These are phyloP conservation scores for Atrina japonica DNA, from an alignment of 2,888 invertebrate genomes.

Conservation along the genomic window DNA sequence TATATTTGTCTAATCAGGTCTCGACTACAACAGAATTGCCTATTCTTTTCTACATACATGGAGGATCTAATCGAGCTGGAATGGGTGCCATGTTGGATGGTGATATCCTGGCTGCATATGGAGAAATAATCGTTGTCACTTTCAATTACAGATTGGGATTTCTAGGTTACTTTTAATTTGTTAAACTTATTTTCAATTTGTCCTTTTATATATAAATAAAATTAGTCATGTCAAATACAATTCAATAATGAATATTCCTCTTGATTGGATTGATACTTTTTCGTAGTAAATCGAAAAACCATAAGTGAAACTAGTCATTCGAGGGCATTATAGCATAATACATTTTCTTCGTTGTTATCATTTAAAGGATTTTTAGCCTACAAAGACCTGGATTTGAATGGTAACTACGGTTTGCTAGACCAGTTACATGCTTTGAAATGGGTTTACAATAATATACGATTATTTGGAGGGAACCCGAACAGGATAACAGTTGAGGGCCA, in stretches of 20 bases:
- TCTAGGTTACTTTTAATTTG: too few relatives aligned
- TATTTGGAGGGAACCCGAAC: conserved; percentile 51
- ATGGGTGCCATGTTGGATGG: conserved; percentile 67
- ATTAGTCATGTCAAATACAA: too few relatives aligned
- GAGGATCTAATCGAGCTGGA: conserved; percentile 65
- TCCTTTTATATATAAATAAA: too few relatives aligned
- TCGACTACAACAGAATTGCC: background rate
- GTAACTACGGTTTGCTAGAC: conserved; percentile 59
- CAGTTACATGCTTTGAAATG: conserved; percentile 53
- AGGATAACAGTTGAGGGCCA: conserved; percentile 57
- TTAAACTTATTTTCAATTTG: too few relatives aligned
- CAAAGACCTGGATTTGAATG: conserved; percentile 42
- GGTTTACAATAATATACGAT: conserved; percentile 51
- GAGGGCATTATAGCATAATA: too few relatives aligned
- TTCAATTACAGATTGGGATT: conserved; percentile 64
- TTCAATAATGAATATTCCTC: too few relatives aligned
- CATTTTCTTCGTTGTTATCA: too few relatives aligned
- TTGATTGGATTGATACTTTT: too few relatives aligned
- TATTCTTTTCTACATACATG: conserved; percentile 63
- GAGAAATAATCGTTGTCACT: conserved; percentile 60
- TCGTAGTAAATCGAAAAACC: too few relatives aligned
- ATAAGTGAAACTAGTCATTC: too few relatives aligned
- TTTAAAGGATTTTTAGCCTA: conserved; percentile 41
- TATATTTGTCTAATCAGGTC: too few relatives aligned
- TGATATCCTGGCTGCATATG: conserved; percentile 58